A percentile compares a stretch with the other conserved stretches of the same genome.
Conservation (phyloP, 2,113 vertebrate species). For the Delphinus delphis region DNA sequence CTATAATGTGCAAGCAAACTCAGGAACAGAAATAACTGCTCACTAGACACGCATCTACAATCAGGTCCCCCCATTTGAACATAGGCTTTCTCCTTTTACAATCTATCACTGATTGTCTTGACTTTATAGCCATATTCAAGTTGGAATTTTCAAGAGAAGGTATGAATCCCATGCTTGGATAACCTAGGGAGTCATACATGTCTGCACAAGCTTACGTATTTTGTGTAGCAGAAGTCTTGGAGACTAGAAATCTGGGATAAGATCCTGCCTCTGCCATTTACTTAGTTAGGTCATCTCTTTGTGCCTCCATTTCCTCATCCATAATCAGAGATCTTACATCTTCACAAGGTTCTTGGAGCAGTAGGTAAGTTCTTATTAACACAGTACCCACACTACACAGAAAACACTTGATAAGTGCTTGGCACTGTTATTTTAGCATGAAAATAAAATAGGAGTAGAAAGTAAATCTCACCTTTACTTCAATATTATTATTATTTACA, state of each 20-base stretch:
- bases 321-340: background rate
- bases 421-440: background rate
- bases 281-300: background rate
- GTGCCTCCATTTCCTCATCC: background rate
- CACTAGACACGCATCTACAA: too few relatives aligned
- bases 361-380: background rate
- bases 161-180: background rate
- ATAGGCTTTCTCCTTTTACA: background rate
- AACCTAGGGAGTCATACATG: background rate
- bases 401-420: background rate
- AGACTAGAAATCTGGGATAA: background rate
- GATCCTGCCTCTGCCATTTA: background rate
- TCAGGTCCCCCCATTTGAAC: background rate
- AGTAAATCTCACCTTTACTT: background rate
- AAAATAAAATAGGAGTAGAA: background rate
- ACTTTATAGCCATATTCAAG: background rate
- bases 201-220: background rate
- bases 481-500: background rate
- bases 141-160: background rate
- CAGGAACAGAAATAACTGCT: background rate
- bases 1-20: background rate
- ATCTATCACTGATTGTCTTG: background rate
- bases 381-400: background rate
- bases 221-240: background rate
- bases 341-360: background rate